Percentiles rank a stretch among this genome's conserved stretches.
phyloP scores from a whole-genome alignment of 2,113 vertebrate genomes.

The Setophaga petechia region DNA sequence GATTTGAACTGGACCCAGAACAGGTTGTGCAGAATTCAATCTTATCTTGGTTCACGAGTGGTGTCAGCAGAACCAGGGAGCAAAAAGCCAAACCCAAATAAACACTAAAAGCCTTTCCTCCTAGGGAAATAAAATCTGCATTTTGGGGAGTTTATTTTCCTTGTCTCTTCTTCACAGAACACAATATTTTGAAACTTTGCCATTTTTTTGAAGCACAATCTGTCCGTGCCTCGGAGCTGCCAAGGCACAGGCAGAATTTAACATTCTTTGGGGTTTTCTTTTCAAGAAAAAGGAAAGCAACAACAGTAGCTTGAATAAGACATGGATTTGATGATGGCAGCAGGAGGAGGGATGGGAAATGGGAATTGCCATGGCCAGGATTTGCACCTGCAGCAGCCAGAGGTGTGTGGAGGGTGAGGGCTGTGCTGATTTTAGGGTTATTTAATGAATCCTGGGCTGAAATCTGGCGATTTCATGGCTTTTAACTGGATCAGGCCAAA shows the following conservation, averaged over 20 bases:
- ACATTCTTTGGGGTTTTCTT: slow-evolving; percentile 46
- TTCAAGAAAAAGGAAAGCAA: background rate
- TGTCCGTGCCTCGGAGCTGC: background rate
- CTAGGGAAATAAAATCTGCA: slow-evolving; percentile 24
- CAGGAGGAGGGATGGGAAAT: background rate
- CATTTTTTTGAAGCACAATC: slow-evolving; percentile 62
- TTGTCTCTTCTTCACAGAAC: slow-evolving; percentile 47
- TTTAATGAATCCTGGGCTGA: background rate
- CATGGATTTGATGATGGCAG: fast-evolving
- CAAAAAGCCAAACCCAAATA: slow-evolving; percentile 49
- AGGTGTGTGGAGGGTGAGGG: background rate
- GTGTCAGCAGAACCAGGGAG: slow-evolving; percentile 12
- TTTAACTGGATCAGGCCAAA: background rate
- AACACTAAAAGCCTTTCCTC: slow-evolving; percentile 34
- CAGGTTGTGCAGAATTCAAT: background rate
- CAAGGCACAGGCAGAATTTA: slow-evolving; percentile 32
- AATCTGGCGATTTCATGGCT: background rate
- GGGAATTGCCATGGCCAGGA: background rate
- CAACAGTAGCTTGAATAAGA: background rate
- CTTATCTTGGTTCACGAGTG: background rate
- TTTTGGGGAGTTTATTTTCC: slow-evolving; percentile 64
- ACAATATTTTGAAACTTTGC: slow-evolving; percentile 66
- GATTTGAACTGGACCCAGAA: background rate
- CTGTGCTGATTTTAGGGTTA: fast-evolving
- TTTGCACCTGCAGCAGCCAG: background rate